Percentiles rank a stretch among this genome's conserved stretches.
Conservation (phyloP, 2,113 vertebrate genomes). For the Limanda limanda region DNA sequence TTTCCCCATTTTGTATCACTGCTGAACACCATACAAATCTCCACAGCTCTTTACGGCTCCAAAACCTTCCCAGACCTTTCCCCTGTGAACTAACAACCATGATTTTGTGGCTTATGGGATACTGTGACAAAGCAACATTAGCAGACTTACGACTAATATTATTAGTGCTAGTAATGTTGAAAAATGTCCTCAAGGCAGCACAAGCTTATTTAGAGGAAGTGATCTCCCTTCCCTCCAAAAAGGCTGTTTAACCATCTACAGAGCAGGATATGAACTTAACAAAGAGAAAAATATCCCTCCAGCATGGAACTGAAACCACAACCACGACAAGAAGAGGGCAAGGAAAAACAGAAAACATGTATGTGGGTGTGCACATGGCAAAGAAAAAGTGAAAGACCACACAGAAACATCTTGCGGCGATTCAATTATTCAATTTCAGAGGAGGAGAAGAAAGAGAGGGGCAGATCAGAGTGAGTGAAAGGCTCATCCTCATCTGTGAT, state of each 20-base stretch:
- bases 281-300: conserved; percentile 44
- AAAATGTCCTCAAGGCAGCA: conserved; percentile 16
- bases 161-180: conserved; percentile 5
- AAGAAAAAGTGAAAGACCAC: conserved; percentile 57
- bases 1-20: conserved; percentile 6
- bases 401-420: conserved; percentile 65
- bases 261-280: conserved; percentile 36
- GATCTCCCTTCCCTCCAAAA: neutral
- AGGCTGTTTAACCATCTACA: conserved; percentile 32
- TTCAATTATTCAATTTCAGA: conserved; percentile 68
- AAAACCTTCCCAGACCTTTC: neutral
- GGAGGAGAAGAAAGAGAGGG: conserved; percentile 46
- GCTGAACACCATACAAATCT: neutral
- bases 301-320: conserved; percentile 54
- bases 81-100: neutral
- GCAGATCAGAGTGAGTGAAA: conserved; percentile 57
- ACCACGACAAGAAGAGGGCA: conserved; percentile 32
- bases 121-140: conserved; percentile 8
- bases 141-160: conserved; percentile 3
- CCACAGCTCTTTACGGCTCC: neutral
- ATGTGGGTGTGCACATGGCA: conserved; percentile 44
- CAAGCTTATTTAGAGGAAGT: neutral
- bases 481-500: conserved; percentile 64
- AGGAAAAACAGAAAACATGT: conserved; percentile 24
- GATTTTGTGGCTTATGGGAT: neutral